phyloP scores from a whole-genome alignment of 2,797 vertebrate species.

The Typhlichthys subterraneus region DNA sequence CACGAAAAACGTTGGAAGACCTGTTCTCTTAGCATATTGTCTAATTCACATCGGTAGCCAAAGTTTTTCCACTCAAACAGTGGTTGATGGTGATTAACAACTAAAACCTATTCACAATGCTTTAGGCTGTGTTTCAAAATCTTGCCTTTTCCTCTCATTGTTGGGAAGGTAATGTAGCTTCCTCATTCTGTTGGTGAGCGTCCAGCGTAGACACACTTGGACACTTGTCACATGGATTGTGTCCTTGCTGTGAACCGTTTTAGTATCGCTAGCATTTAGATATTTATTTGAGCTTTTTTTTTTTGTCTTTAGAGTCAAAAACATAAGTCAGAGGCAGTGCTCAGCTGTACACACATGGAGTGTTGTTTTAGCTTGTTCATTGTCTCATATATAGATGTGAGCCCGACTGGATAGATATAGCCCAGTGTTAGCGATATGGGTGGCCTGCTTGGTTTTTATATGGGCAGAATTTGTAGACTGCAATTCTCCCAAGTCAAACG shows the following conservation, averaged over 20 bases:
- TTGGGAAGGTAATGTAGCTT: conserved; percentile 20
- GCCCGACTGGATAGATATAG: background rate
- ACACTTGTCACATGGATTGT: background rate
- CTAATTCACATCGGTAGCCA: too few species aligned
- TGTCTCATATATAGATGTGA: conserved; percentile 3
- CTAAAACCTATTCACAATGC: too few species aligned
- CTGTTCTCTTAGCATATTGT: too few species aligned
- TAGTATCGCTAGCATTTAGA: too few species aligned
- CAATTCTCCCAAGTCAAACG: conserved; percentile 16
- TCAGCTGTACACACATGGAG: conserved; percentile 2
- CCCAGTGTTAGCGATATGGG: background rate
- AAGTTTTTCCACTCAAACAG: too few species aligned
- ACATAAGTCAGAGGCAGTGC: background rate
- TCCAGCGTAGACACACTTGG: conserved; percentile 7
- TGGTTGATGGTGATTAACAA: too few species aligned
- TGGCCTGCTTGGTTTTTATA: conserved; percentile 12
- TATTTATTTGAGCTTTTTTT: too few species aligned
- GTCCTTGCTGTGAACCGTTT: background rate
- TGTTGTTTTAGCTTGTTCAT: background rate
- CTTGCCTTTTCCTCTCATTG: background rate
- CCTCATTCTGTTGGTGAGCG: conserved; percentile 9
- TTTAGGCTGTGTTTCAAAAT: too few species aligned
- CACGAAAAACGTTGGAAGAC: too few species aligned
- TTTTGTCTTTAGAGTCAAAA: too few species aligned
- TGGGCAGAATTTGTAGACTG: conserved; percentile 18